Evolutionary conservation across 1,140 invertebrate species (phyloP), one percentile per base, ranked within the genome.

Genomic region (Euborellia annulipes): DNA sequence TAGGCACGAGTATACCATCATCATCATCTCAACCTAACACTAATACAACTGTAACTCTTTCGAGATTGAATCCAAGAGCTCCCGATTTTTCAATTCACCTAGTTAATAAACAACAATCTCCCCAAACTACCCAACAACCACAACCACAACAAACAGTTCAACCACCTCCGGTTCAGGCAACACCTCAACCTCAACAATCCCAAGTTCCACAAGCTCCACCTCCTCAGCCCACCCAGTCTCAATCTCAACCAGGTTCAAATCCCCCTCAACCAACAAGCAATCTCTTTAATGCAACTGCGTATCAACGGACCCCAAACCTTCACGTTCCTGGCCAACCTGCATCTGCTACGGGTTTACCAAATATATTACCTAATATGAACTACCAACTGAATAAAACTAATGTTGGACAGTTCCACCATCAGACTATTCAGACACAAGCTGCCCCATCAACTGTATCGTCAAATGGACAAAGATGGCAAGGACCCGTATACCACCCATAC

Each of bases 1-100:
- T 34, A 18, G 21, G 18, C 11, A 27, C 11, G 23, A 27, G 23
- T 27, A 6, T 27, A 27, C 23, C 23, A 27, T 27, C 11, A 37
- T 43, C 20, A 21, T 36, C 46, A 13, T 48, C 43, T n/a, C 43
- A 45, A 56, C 60, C 41, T 59, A 62, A 49, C 60, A 62, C 52
- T 52, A 61, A 48, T 55, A 70, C 57, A 43, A 71, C 59, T 41
- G 68, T 72, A 49, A 69, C 63, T 51, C 76, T 77, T 65, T 88
- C 84, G 27, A 71, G 84, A 41, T 69, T 91, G 41, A 91, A 91
- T 66, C 86, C 86, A 1, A 77, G 86, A 55, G 86, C 87, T 16
- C 85, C 85, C 2, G 85, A 89, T 62, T 91, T 90, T 58, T 73
- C 66, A 9, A 45, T 68, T 4, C 70, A 69, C 48, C 59, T 66